A percentile compares a stretch with the other conserved stretches of the same genome.
Conservation (phyloP, 2,888 invertebrate species). For the Tinea trinotella region DNA sequence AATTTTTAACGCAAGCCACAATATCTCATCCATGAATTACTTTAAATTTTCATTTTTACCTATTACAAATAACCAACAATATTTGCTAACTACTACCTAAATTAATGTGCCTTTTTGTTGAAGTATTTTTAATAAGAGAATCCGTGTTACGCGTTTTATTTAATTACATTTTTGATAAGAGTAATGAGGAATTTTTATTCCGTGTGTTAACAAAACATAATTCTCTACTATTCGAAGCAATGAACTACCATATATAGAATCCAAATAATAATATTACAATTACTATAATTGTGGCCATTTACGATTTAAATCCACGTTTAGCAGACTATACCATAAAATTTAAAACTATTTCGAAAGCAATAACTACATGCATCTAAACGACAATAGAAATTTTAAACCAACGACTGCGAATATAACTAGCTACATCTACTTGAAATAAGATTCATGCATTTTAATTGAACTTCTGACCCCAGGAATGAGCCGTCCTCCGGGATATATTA, state of each 20-base stretch:
- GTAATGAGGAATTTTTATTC: no score
- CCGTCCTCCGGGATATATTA: slow-evolving; percentile 52
- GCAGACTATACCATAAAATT: no score
- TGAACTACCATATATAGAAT: no score
- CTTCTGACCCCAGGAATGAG: slow-evolving; percentile 52
- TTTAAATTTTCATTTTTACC: slow-evolving; percentile 7
- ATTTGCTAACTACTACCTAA: slow-evolving; percentile 15
- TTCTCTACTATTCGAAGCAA: no score
- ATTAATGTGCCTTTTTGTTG: neutral
- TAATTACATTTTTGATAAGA: neutral
- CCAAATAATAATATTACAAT: no score
- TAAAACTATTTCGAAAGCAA: neutral
- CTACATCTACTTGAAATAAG: neutral
- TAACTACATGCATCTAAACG: slow-evolving; percentile 1
- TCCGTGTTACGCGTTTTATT: slow-evolving; percentile 5
- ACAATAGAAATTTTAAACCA: neutral
- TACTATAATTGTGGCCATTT: no score
- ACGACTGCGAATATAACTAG: neutral
- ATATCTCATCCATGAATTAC: slow-evolving; percentile 48
- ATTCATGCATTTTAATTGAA: slow-evolving; percentile 39
- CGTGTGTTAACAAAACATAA: no score
- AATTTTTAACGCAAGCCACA: slow-evolving; percentile 54
- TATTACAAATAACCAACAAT: slow-evolving; percentile 13
- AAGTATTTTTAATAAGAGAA: slow-evolving; percentile 1
- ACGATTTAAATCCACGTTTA: no score